Percentiles rank a stretch among this genome's conserved stretches.
Conservation (phyloP, 2,888 invertebrate species). For the Acrobasis repandana region DNA sequence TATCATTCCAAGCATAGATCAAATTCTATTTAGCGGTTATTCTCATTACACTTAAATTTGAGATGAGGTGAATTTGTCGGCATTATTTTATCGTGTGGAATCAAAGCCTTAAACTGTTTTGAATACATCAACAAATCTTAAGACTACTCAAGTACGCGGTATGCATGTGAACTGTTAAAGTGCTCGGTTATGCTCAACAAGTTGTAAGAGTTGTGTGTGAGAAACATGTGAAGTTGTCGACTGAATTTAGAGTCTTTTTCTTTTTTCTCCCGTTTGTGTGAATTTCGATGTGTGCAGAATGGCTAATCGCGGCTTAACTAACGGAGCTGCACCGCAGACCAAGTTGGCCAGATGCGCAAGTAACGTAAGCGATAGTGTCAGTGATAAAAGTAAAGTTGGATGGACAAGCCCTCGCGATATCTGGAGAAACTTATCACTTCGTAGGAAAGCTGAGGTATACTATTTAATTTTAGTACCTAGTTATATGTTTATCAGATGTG, state of each 20-base stretch:
- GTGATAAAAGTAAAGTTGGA: conserved; percentile 73
- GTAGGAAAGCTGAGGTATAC: conserved; percentile 74
- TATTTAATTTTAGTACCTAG: conserved; percentile 26
- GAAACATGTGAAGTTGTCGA: conserved; percentile 42
- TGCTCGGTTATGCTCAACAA: conserved; percentile 44
- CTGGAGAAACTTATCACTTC: conserved; percentile 76
- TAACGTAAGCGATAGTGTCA: conserved; percentile 67
- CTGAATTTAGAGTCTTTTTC: conserved; percentile 28
- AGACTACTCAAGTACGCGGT: conserved; percentile 37
- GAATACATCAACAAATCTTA: conserved; percentile 45
- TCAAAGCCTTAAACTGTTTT: conserved; percentile 31
- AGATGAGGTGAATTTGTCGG: neutral
- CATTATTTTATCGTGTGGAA: conserved; percentile 35
- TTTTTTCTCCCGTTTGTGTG: conserved; percentile 30
- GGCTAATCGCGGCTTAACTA: conserved; percentile 63
- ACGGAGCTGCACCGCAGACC: conserved; percentile 58
- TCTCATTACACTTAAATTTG: neutral
- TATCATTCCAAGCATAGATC: conserved; percentile 25
- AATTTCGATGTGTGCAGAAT: conserved; percentile 57
- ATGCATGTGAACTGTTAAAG: conserved; percentile 41
- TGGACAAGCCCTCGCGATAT: conserved; percentile 78
- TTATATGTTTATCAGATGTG: conserved; percentile 24
- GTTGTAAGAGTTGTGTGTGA: conserved; percentile 47
- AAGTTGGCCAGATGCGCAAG: conserved; percentile 72
- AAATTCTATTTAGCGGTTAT: neutral